Conservation (phyloP, 2,888 invertebrate genomes). For the Euplexia lucipara region DNA sequence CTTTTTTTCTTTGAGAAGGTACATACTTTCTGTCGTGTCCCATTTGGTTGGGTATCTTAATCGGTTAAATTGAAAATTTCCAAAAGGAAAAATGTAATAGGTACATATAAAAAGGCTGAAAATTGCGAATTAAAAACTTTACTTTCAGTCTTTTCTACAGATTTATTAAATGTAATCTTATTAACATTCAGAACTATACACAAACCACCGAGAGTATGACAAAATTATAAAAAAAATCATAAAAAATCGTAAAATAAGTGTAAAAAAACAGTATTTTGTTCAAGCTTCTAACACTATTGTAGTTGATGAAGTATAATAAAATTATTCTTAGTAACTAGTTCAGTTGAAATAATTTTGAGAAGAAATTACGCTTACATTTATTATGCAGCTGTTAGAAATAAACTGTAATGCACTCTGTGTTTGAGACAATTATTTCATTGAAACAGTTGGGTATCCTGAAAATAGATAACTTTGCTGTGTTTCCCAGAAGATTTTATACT, state of each 20-base stretch:
- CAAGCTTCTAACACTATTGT: constrained; percentile 15
- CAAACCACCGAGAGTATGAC: too few species aligned
- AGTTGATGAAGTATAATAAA: constrained; percentile 13
- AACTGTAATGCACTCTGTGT: constrained; percentile 29
- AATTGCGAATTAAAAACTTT: too few species aligned
- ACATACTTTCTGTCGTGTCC: too few species aligned
- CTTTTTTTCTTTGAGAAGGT: too few species aligned
- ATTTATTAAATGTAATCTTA: too few species aligned
- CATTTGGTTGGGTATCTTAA: too few species aligned
- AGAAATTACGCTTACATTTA: constrained; percentile 26
- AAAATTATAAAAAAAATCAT: too few species aligned
- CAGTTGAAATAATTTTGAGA: constrained; percentile 34
- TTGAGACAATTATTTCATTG: constrained; percentile 12
- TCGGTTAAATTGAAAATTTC: too few species aligned
- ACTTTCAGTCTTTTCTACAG: too few species aligned
- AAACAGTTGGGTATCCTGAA: neutral
- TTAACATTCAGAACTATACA: too few species aligned
- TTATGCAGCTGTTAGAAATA: constrained; percentile 12
- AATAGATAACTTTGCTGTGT: constrained; percentile 10
- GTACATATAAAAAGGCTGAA: too few species aligned
- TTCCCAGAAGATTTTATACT: neutral
- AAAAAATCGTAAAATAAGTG: constrained; percentile 43
- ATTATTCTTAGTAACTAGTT: constrained; percentile 29
- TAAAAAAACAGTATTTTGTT: constrained; percentile 14
- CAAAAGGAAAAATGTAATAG: too few species aligned